phyloP scores from a whole-genome alignment of 2,113 vertebrate genomes.

The Myrmecobius fasciatus region DNA sequence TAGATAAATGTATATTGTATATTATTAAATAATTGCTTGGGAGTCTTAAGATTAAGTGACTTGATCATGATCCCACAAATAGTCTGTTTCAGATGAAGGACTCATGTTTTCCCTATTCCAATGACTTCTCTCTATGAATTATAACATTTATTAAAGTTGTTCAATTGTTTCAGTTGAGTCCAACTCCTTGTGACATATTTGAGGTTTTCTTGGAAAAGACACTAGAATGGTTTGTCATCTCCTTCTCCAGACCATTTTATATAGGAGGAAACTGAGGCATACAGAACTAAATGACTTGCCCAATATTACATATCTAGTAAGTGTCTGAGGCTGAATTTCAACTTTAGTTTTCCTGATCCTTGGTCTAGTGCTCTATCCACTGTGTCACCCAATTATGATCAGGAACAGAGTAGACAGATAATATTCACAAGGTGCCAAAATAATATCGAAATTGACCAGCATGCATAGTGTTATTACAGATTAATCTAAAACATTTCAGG shows the following conservation, averaged over 20 bases:
- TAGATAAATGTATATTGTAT: neutral
- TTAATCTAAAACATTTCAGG: neutral
- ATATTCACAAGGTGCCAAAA: neutral
- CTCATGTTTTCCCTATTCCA: neutral
- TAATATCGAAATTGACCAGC: neutral
- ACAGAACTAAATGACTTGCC: neutral
- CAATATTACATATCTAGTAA: neutral
- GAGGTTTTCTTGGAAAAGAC: neutral
- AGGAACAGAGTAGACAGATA: neutral
- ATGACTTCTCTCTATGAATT: neutral
- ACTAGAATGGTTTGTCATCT: neutral
- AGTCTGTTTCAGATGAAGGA: neutral
- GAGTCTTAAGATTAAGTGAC: neutral
- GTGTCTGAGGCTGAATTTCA: neutral
- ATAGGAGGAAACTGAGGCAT: neutral
- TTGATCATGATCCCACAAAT: neutral
- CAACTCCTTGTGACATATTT: neutral
- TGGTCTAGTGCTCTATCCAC: neutral
- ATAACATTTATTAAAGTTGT: neutral
- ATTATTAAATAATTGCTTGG: neutral
- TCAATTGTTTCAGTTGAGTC: neutral
- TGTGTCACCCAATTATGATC: neutral
- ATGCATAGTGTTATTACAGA: neutral
- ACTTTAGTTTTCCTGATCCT: too few relatives aligned
- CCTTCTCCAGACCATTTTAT: neutral